Conservation (phyloP, 2,113 vertebrate species). For the Hyla sarda region DNA sequence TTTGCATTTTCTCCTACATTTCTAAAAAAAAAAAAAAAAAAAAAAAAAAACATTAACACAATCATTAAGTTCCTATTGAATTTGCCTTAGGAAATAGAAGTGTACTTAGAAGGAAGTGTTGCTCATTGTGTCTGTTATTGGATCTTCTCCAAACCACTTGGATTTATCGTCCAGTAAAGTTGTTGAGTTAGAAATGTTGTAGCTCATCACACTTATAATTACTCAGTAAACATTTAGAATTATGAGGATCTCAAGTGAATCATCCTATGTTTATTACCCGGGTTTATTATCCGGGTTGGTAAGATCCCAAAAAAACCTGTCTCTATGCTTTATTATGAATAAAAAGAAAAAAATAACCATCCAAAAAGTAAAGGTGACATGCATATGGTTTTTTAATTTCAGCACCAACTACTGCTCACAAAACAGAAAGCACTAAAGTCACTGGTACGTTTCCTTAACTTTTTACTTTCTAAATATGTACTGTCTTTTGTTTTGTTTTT, state of each 20-base stretch:
- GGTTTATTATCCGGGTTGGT: neutral
- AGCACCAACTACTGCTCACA: neutral
- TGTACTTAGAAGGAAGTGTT: neutral
- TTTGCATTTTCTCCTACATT: no score
- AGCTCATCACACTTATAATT: neutral
- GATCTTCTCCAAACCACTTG: neutral
- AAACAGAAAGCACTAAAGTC: neutral
- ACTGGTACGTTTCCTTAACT: neutral
- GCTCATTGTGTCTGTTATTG: neutral
- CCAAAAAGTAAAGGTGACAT: neutral
- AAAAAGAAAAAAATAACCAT: neutral
- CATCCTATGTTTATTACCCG: neutral
- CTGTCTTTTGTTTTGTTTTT: no score
- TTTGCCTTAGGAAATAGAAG: neutral
- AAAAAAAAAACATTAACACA: no score
- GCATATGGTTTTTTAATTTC: neutral
- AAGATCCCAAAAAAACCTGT: neutral
- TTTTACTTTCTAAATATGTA: neutral
- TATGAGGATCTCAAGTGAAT: neutral
- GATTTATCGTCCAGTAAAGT: neutral
- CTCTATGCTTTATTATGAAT: neutral
- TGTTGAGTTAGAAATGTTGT: neutral
- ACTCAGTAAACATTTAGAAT: neutral
- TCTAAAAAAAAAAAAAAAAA: no score
- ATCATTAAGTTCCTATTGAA: no score